These are phyloP conservation scores for Chouioia cunea DNA, from an alignment of 2,888 invertebrate species.

Conservation along the genomic window DNA sequence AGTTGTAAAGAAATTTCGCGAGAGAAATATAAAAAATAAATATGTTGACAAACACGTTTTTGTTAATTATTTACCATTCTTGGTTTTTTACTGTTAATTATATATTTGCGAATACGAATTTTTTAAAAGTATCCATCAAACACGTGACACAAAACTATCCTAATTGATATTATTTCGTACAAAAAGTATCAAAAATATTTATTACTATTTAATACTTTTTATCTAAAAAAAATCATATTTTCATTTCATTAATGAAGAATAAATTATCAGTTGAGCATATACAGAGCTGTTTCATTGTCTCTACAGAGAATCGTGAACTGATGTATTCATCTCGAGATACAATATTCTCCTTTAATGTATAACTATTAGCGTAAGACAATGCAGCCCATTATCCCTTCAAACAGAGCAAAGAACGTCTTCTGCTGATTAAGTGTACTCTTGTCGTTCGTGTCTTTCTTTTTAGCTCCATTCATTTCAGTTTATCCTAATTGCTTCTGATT, in stretches of 20 bases:
- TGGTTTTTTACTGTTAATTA: too few species aligned
- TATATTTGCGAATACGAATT: not conserved
- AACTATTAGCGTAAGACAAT: constrained; percentile 52
- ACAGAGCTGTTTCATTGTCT: too few species aligned
- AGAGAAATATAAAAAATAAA: constrained; percentile 38
- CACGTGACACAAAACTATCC: too few species aligned
- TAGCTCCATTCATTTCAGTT: constrained; percentile 18
- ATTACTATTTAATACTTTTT: too few species aligned
- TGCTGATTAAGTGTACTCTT: constrained; percentile 12
- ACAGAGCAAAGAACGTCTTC: not conserved
- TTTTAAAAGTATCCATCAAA: not conserved
- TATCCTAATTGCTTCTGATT: constrained; percentile 12
- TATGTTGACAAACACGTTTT: constrained; percentile 32
- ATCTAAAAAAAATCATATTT: too few species aligned
- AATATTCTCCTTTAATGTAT: constrained; percentile 47
- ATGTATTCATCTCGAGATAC: too few species aligned
- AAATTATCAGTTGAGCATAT: too few species aligned
- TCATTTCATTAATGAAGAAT: too few species aligned
- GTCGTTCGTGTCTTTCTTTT: not conserved
- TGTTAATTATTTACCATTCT: not conserved
- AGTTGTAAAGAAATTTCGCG: constrained; percentile 38
- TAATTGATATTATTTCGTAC: too few species aligned
- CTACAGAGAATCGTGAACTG: too few species aligned
- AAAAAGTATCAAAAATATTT: too few species aligned
- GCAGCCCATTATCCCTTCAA: constrained; percentile 45